These are phyloP conservation scores for Steinernema khuongi DNA, from an alignment of 1,140 invertebrate genomes.

Conservation along the genomic window DNA sequence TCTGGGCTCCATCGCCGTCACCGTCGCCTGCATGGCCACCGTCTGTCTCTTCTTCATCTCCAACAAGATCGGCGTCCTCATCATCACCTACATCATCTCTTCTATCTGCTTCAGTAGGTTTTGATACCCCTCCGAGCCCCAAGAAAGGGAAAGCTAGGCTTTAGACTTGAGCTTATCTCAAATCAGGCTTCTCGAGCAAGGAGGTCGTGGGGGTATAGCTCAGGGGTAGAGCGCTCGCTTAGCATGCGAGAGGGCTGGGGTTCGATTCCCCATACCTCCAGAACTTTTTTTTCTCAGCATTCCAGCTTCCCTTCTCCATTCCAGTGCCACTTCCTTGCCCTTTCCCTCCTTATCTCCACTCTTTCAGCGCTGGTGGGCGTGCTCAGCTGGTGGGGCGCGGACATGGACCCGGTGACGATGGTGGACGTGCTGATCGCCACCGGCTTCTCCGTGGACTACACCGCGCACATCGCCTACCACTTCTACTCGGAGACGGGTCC, in stretches of 20 bases:
- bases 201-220: slow-evolving; percentile 45
- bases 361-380: slow-evolving; percentile 53
- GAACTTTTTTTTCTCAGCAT: no score
- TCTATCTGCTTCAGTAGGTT: slow-evolving; percentile 55
- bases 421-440: slow-evolving; percentile 54
- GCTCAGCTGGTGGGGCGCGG: slow-evolving; percentile 56
- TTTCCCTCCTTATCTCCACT: slow-evolving; percentile 3
- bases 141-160: not conserved
- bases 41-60: slow-evolving; percentile 55
- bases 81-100: slow-evolving; percentile 50
- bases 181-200: no score
- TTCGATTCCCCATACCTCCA: slow-evolving; percentile 47
- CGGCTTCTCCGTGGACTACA: slow-evolving; percentile 55
- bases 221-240: slow-evolving; percentile 47
- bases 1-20: slow-evolving; percentile 56
- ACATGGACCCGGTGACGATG: slow-evolving; percentile 54
- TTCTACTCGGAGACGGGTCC: slow-evolving; percentile 43
- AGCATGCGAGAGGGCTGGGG: slow-evolving; percentile 44
- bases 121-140: not conserved
- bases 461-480: slow-evolving; percentile 56
- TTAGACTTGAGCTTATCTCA: no score
- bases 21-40: slow-evolving; percentile 56
- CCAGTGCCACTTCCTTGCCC: slow-evolving; percentile 5
- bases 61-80: slow-evolving; percentile 44
- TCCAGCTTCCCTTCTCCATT: no score